Base-by-base conservation (phyloP, 2,797 vertebrate species). In the Lepidocolaptes lacrymiger region DNA sequence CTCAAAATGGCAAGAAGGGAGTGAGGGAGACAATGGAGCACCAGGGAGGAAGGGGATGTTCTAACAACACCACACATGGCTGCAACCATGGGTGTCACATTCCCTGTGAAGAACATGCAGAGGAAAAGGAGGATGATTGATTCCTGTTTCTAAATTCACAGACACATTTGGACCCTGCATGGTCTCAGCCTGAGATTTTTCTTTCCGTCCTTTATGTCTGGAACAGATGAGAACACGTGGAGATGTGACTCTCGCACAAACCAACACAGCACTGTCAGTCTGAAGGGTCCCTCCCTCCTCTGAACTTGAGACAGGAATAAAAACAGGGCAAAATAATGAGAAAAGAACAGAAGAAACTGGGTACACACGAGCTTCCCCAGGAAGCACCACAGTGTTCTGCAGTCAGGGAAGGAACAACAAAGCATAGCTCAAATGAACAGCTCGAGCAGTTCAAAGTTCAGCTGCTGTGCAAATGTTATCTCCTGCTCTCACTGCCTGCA, bases 391-490 rank as follows among this genome's bases (percentile, higher is more conserved):
- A 49, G 36, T 9, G 11, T 3, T n/a, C 46, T 75, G 67, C 74
- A 55, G 14, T 37, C 73, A 61, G 85, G n/a, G 72, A n/a, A 13
- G 7, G 46, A 85, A 78, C 52, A 73, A 63, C 0, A 9, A 93
- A 58, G 43, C 14, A n/a, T 5, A 28, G 59, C 79, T 71, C 52
- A 44, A 37, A 77, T 3, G 28, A 95, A 85, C 76, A 95, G 85
- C 90, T 63, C 46, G n/a, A 93, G 43, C 56, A 74, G 95, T 74
- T 92, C 94, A 88, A 95, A 96, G 95, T 88, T 95, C 96, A 74
- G 68, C 85, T 92, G 75, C 85, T 91, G 82, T 58, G 85, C 87
- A 96, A 93, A 96, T 36, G 81, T 71, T 85, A 41, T 62, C 19
- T 83, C 23, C 78, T 91, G 85, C 56, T 88, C 85, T 52, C 5